Conservation (phyloP, 2,113 vertebrate species). For the Chauna torquata region DNA sequence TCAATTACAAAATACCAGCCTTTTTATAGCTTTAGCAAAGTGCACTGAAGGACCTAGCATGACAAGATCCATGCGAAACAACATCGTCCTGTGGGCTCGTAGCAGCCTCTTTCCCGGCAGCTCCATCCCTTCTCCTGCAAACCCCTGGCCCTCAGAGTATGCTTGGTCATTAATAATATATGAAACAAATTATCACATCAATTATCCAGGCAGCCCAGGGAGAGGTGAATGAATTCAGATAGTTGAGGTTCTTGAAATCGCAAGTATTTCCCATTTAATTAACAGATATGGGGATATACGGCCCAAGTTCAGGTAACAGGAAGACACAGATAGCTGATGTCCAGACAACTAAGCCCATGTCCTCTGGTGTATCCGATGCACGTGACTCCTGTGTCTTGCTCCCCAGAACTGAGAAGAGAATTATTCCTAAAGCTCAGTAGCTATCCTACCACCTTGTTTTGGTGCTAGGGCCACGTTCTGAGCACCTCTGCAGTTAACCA, state of each 20-base stretch:
- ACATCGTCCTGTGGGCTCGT: accelerated
- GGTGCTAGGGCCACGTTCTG: background rate
- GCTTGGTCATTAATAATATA: background rate
- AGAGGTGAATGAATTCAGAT: background rate
- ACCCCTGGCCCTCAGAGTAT: background rate
- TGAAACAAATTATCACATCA: background rate
- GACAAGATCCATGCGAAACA: background rate
- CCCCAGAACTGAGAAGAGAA: background rate
- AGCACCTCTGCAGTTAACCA: background rate
- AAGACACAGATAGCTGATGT: background rate
- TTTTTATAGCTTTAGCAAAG: background rate
- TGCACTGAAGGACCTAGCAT: accelerated
- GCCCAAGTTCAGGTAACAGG: background rate
- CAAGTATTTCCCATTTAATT: background rate
- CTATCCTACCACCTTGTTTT: background rate
- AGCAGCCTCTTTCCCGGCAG: background rate
- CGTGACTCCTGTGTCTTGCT: background rate
- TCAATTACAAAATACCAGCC: background rate
- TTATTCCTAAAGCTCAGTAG: background rate
- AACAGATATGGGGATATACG: background rate
- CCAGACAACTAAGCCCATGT: accelerated
- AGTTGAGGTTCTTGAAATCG: background rate
- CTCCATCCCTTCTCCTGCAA: background rate
- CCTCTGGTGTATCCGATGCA: background rate
- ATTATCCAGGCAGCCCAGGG: background rate